Evolutionary conservation across 2,888 invertebrate genomes (phyloP), one percentile per base, ranked within the genome.

Genomic region (Caenorhabditis drosophilae): DNA sequence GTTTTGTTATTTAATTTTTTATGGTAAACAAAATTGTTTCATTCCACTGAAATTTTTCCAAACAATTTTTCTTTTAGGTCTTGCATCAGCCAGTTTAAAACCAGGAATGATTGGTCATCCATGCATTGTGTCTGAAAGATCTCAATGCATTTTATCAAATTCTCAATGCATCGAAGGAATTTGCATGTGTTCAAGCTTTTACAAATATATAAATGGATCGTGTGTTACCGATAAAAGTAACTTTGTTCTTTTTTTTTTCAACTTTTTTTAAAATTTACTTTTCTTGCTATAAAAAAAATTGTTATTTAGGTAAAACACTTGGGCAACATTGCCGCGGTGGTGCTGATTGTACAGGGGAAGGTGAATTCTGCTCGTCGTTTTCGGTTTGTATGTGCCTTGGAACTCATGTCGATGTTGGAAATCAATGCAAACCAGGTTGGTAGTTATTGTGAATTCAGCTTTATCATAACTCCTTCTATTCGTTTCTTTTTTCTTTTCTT

Each of bases 321-420:
- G 74, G 73, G 22, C 54, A 61, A 38, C 56, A 63, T 16, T 81
- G 81, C 55, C 71, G 67, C 18, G 60, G 68, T 22, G 74, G 66
- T 16, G 52, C 53, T 23, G 80, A 81, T 40, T 81, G 81, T 52
- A 59, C 52, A 27, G 81, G 81, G 2, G 57, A 62, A n/a, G 81
- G 81, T 12, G 81, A 81, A 50, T 81, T 70, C 62, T 81, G 81
- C 59, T 75, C 69, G 9, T 69, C 68, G 9, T 71, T 72, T 54
- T 72, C 70, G 41, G 55, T 68, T 44, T 80, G 80, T 66, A 72
- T 78, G 70, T 80, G 80, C 54, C 62, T 78, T 9, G 61, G 70
- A 34, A 76, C 72, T 27, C 67, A 70, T 60, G 77, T 79, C 45
- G 73, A 76, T 42, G 60, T 79, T 46, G 75, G 74, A 51, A 63